Evolutionary conservation across 2,113 vertebrate genomes (phyloP).

Genomic region (Sinocyclocheilus anshuiensis): DNA sequence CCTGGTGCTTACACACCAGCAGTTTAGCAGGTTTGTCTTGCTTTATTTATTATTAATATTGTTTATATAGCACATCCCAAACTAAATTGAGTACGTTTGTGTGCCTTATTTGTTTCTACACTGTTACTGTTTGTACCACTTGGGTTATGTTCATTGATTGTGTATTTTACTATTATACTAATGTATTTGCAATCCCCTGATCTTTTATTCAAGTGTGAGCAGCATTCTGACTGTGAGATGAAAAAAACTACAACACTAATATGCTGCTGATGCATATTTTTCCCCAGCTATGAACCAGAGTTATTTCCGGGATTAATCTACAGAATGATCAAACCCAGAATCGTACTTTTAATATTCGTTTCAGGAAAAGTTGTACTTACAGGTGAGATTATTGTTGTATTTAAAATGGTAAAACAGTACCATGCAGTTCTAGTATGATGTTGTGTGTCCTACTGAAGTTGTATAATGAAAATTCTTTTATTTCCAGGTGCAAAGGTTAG

Average conservation of each 20-base stretch:
- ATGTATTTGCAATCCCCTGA: not conserved
- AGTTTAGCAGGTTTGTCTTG: slow-evolving; percentile 92
- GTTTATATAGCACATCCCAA: not conserved
- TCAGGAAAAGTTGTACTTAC: slow-evolving; percentile 99
- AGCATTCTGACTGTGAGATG: not conserved
- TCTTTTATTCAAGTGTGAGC: not conserved
- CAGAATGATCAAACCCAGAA: slow-evolving; percentile 99
- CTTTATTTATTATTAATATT: not conserved
- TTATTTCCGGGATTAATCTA: slow-evolving; percentile 98
- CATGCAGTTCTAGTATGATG: not conserved
- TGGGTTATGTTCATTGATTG: not conserved
- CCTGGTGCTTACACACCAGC: slow-evolving; percentile 95
- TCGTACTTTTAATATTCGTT: slow-evolving; percentile 98
- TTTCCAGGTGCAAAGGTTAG: slow-evolving; percentile 93
- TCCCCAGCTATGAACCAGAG: slow-evolving; percentile 91
- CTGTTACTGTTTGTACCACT: not conserved
- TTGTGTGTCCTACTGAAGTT: not conserved
- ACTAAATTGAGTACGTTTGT: not conserved
- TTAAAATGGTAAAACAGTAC: not conserved
- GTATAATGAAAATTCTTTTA: not conserved
- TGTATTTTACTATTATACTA: not conserved
- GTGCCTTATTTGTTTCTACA: not conserved
- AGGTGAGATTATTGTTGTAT: slow-evolving; percentile 77
- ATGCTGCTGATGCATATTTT: slow-evolving; percentile 45
- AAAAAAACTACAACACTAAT: not conserved